Percentiles rank a stretch among this genome's conserved stretches.
phyloP scores from a whole-genome alignment of 2,113 vertebrate species.

The Brachypteracias leptosomus region DNA sequence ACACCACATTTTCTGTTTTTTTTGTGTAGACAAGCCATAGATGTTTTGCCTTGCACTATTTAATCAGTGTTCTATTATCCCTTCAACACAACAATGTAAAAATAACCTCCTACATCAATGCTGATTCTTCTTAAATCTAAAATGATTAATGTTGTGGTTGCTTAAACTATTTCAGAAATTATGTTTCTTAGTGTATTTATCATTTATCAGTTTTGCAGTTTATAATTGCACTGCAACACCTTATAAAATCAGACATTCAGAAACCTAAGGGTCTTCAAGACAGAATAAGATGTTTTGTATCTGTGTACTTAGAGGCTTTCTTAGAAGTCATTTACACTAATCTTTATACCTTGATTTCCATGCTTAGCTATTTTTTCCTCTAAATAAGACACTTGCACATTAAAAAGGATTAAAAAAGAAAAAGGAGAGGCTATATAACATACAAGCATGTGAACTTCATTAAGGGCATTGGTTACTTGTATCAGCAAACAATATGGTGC shows the following conservation, averaged over 20 bases:
- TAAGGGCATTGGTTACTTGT: not conserved
- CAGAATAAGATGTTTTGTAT: not conserved
- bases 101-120: not conserved
- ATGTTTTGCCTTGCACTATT: not conserved
- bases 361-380: not conserved
- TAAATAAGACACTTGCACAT: not conserved
- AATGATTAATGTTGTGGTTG: not conserved
- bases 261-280: not conserved
- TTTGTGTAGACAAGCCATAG: not conserved
- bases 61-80: not conserved
- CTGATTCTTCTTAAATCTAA: not conserved
- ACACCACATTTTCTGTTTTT: not conserved
- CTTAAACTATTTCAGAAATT: not conserved
- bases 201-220: not conserved
- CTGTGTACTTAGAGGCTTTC: not conserved
- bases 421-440: not conserved
- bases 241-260: not conserved
- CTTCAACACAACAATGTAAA: not conserved
- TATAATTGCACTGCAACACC: not conserved
- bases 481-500: not conserved
- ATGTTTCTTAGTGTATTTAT: not conserved
- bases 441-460: not conserved
- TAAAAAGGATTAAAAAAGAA: not conserved
- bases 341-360: not conserved
- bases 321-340: not conserved